Evolutionary conservation across 2,113 vertebrate species (phyloP).

Genomic region (Tyrannus savana): DNA sequence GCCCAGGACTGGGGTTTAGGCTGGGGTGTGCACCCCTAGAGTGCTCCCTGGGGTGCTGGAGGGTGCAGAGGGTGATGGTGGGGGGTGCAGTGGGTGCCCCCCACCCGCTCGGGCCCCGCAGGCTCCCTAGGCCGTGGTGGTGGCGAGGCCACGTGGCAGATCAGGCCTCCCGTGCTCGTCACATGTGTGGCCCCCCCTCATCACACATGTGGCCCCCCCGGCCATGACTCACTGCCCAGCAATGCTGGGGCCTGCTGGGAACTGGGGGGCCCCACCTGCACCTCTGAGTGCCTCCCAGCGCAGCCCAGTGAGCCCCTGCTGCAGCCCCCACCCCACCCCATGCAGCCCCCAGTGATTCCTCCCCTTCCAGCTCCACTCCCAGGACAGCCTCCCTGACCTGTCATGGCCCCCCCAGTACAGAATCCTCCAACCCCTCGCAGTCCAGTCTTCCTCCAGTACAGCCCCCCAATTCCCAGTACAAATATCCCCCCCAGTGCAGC

Average conservation of each 20-base stretch:
- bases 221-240: neutral
- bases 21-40: accelerated
- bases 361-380: neutral
- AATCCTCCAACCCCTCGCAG: too few relatives aligned
- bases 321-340: neutral
- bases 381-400: neutral
- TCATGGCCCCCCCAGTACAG: neutral
- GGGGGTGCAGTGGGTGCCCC: neutral
- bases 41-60: too few relatives aligned
- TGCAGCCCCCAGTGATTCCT: neutral
- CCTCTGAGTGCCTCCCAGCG: neutral
- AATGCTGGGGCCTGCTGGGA: neutral
- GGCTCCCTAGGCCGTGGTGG: neutral
- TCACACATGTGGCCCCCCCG: neutral
- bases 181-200: neutral
- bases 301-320: neutral
- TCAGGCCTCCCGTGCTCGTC: neutral
- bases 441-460: neutral
- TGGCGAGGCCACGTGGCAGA: neutral
- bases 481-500: neutral
- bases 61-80: neutral
- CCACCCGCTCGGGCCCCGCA: neutral
- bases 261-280: neutral
- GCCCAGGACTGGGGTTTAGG: accelerated
- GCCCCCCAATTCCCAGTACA: neutral